Conservation (phyloP, 2,113 vertebrate species). For the Engraulis encrasicolus region DNA sequence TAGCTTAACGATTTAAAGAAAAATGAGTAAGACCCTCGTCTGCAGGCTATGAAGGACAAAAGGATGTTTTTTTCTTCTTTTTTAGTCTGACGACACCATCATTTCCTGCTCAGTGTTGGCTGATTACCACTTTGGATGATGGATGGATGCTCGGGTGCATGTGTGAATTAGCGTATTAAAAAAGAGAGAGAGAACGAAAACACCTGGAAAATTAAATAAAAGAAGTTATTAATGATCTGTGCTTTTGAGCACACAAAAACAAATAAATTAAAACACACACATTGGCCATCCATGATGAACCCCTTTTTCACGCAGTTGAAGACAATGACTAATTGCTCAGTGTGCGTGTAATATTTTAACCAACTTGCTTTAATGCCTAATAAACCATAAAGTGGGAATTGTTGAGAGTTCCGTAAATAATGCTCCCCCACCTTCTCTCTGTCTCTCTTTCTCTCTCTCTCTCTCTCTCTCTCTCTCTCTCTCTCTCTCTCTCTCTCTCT, state of each 20-base stretch:
- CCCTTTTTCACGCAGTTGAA: neutral
- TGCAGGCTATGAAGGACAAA: neutral
- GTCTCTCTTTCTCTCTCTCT: too few relatives aligned
- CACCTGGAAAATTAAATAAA: neutral
- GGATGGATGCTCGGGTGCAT: neutral
- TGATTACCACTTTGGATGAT: neutral
- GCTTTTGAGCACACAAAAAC: neutral
- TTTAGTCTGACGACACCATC: neutral
- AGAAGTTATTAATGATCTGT: neutral
- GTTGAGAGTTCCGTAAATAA: neutral
- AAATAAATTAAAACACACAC: neutral
- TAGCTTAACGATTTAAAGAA: neutral
- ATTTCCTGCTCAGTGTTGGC: neutral
- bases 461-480: too few relatives aligned
- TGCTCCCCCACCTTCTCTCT: too few relatives aligned
- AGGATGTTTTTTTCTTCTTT: neutral
- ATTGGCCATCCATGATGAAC: neutral
- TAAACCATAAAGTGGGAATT: neutral
- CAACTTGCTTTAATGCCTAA: neutral
- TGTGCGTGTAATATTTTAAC: neutral
- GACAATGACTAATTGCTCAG: neutral
- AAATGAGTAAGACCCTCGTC: neutral
- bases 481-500: too few relatives aligned
- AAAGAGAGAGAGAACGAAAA: neutral
- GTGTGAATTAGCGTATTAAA: neutral